phyloP scores from a whole-genome alignment of 2,113 vertebrate species.

The Tetrax tetrax region DNA sequence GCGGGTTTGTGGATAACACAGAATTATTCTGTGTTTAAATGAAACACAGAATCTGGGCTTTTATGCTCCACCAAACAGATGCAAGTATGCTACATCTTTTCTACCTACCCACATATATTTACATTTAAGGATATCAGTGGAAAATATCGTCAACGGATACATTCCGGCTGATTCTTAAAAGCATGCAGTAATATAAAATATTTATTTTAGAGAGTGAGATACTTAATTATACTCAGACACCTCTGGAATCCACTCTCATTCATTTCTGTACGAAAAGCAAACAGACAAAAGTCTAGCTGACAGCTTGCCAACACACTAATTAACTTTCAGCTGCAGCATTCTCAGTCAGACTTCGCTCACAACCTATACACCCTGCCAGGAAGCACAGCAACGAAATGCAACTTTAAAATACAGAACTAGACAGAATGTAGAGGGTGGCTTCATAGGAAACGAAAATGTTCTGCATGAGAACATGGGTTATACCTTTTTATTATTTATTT shows the following conservation, averaged over 20 bases:
- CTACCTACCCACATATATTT: slow-evolving; percentile 27
- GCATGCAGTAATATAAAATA: slow-evolving; percentile 48
- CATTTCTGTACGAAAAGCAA: slow-evolving; percentile 62
- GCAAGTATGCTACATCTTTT: neutral
- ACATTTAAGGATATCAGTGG: slow-evolving; percentile 37
- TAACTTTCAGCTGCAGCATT: slow-evolving; percentile 66
- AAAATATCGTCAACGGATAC: slow-evolving; percentile 41
- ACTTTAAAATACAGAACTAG: slow-evolving; percentile 41
- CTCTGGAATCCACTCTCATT: slow-evolving; percentile 70
- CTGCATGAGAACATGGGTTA: neutral
- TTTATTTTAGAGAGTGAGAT: slow-evolving; percentile 65
- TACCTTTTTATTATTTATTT: slow-evolving; percentile 11
- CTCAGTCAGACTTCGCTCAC: slow-evolving; percentile 45
- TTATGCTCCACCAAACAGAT: neutral
- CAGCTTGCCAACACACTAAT: slow-evolving; percentile 73
- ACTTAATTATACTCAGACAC: slow-evolving; percentile 68
- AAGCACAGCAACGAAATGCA: slow-evolving; percentile 12
- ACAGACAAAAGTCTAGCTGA: slow-evolving; percentile 66
- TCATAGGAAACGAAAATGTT: neutral
- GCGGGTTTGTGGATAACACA: neutral
- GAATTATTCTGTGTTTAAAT: neutral
- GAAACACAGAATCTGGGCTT: neutral
- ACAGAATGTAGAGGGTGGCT: neutral
- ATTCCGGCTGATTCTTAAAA: slow-evolving; percentile 59
- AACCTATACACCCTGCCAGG: slow-evolving; percentile 46